A percentile compares a stretch with the other conserved stretches of the same genome.
phyloP scores from a whole-genome alignment of 2,888 invertebrate genomes.

The Tolmerus cingulatus region DNA sequence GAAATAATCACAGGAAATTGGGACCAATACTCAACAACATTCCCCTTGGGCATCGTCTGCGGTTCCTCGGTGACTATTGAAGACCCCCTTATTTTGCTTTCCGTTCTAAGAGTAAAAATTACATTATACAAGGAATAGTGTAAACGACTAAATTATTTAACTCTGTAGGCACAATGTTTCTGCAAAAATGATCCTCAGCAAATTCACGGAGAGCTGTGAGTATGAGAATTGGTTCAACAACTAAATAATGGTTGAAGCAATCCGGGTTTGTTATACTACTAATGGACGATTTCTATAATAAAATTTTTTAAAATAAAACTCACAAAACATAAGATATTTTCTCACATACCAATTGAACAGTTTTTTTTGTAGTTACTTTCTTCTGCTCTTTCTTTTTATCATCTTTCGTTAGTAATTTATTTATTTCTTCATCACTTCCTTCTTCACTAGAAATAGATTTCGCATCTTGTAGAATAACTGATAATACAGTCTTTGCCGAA shows the following conservation, averaged over 20 bases:
- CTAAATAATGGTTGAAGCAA: conserved; percentile 68
- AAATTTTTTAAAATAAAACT: neutral
- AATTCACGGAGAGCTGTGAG: conserved; percentile 73
- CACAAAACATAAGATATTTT: neutral
- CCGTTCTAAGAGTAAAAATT: neutral
- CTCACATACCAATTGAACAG: neutral
- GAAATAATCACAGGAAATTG: conserved; percentile 71
- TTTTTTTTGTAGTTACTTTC: neutral
- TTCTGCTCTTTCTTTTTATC: neutral
- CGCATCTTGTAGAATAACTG: neutral
- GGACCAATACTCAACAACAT: conserved; percentile 74
- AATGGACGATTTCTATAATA: neutral
- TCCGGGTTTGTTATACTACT: neutral
- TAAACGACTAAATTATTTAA: neutral
- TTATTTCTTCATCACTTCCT: neutral
- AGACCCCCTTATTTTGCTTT: neutral
- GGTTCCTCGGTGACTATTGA: neutral
- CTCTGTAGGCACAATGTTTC: conserved; percentile 43
- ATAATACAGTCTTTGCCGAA: neutral
- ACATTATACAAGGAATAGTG: neutral
- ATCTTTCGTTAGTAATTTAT: neutral
- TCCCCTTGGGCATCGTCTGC: conserved; percentile 58
- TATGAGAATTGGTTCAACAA: conserved; percentile 74
- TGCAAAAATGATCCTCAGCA: conserved; percentile 59
- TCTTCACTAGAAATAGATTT: neutral